Evolutionary conservation across 2,888 invertebrate genomes (phyloP), one percentile per base, ranked within the genome.

Genomic region (Trilocha varians): DNA sequence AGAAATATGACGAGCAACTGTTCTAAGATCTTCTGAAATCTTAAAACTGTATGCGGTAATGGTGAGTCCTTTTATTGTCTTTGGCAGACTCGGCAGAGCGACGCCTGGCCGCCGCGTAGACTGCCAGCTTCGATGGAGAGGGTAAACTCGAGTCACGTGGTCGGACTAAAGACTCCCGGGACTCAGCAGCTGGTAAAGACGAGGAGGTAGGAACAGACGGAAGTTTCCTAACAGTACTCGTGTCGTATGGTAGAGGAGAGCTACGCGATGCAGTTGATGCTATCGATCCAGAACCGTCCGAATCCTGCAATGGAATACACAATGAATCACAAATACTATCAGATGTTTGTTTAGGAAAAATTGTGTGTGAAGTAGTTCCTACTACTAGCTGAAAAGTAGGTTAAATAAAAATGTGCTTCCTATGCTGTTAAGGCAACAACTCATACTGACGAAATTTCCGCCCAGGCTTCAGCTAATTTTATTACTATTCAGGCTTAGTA

Each of bases 41-140:
- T 57, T 83, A 93, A 72, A 93, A 93, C 65, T 92, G 92, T 63
- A 93, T 92, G 46, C 92, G 88, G 67, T 92, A 93, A 69, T 91
- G 91, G 64, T 89, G 91, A 16, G 89, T 88, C 44, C 89, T 61
- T 49, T 85, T 85, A 36, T 60, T 70, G 34, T 68, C 90, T 54
- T 89, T 87, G 3, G 88, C 88, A 0, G 89, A 89, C 41, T 88
- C 88, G 0, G 89, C 88, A 3, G 90, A 86, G 34, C 89, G 77
- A 16, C 87, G 70, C 15, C 85, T 72, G 0, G 86, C 79, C 0
- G 83, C 85, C 3, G 85, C 86, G 63, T 89, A 88, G 17, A 88
- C 88, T 13, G 88, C 87, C 16, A 90, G 83, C 66, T 90, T 90
- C 14, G 89, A 89, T 0, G 90, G 90, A 9, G 90, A 89, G 14